Evolutionary conservation across 2,888 invertebrate genomes (phyloP).

Genomic region (Escarpia spicata): DNA sequence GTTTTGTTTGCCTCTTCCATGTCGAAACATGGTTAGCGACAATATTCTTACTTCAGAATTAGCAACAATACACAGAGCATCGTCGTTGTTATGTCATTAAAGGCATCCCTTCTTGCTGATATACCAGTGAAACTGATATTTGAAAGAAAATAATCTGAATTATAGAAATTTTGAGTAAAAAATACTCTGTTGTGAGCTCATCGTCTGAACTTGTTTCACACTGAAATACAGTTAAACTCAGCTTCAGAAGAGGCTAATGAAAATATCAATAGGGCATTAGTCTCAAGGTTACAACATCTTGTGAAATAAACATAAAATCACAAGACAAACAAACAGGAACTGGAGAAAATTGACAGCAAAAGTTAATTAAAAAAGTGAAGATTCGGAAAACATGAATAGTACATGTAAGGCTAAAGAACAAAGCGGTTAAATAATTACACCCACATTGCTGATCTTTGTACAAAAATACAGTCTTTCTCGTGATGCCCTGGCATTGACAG

Average conservation of each 20-base stretch:
- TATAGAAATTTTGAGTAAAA: neutral
- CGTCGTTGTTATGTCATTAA: neutral
- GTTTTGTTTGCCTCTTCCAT: neutral
- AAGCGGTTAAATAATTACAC: neutral
- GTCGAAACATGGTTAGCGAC: neutral
- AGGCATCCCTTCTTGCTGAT: neutral
- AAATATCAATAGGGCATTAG: neutral
- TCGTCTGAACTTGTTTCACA: neutral
- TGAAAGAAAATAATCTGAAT: neutral
- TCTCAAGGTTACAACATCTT: no score
- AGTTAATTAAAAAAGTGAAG: neutral
- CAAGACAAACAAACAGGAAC: neutral
- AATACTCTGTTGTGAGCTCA: neutral
- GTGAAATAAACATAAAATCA: neutral
- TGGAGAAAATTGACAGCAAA: neutral
- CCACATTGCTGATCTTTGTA: neutral
- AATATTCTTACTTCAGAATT: neutral
- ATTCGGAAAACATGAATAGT: neutral
- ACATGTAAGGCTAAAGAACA: neutral
- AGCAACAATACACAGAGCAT: neutral
- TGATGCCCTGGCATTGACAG: neutral
- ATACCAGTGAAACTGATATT: neutral
- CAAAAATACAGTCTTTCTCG: conserved; percentile 4
- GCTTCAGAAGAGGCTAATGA: neutral
- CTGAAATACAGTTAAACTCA: neutral